phyloP scores from a whole-genome alignment of 2,888 invertebrate species.

The Euspilapteryx auroguttella region DNA sequence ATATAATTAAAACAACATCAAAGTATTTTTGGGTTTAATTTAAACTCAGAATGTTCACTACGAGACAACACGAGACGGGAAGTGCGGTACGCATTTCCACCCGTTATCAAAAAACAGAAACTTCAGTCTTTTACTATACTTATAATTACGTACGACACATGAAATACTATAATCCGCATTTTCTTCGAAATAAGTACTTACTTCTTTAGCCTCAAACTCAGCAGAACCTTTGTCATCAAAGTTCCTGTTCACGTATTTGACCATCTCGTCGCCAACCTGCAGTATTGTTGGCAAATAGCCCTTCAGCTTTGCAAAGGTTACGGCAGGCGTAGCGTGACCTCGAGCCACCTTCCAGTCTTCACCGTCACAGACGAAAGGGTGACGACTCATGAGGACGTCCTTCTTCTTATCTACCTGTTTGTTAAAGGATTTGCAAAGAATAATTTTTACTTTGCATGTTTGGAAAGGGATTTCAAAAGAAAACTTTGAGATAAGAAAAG shows the following conservation, averaged over 20 bases:
- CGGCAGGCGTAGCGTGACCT: constrained; percentile 11
- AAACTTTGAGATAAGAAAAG: too few species aligned
- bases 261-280: constrained; percentile 7
- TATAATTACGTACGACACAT: too few species aligned
- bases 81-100: too few species aligned
- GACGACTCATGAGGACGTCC: constrained; percentile 13
- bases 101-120: too few species aligned
- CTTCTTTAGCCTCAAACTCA: constrained; percentile 7
- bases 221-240: neutral
- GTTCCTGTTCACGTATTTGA: constrained; percentile 4
- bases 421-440: neutral
- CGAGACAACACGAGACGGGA: too few species aligned
- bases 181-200: constrained; percentile 5
- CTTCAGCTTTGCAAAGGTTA: constrained; percentile 11
- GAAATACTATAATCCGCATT: too few species aligned
- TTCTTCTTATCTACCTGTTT: constrained; percentile 7
- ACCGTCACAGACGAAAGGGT: constrained; percentile 16
- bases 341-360: constrained; percentile 16
- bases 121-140: too few species aligned
- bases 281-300: constrained; percentile 7
- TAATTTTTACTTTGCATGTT: too few species aligned
- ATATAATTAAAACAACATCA: too few species aligned
- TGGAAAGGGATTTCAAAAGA: too few species aligned
- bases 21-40: too few species aligned
- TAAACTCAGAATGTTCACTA: too few species aligned